These are phyloP conservation scores for Scolopax rusticola DNA, from an alignment of 2,797 vertebrate genomes.

Conservation along the genomic window DNA sequence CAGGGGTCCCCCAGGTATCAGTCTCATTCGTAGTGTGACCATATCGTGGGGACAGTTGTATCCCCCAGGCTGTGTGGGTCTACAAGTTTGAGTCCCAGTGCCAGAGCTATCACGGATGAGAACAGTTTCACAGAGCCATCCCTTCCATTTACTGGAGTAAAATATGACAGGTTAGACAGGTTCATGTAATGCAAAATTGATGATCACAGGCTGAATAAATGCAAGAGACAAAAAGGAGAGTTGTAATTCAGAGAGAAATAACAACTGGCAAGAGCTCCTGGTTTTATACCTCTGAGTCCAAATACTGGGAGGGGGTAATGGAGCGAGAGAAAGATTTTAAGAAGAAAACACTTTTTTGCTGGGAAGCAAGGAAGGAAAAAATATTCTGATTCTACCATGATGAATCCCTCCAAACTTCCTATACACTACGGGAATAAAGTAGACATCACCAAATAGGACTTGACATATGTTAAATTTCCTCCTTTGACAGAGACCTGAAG, in stretches of 20 bases:
- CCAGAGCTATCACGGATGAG: background rate
- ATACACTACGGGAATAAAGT: background rate
- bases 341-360: background rate
- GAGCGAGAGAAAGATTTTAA: background rate
- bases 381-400: background rate
- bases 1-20: background rate
- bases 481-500: constrained; percentile 19
- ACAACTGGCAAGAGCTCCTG: background rate
- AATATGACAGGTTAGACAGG: constrained; percentile 5
- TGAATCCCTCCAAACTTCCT: background rate
- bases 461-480: constrained; percentile 46
- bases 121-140: background rate
- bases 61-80: background rate
- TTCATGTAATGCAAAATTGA: background rate
- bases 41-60: background rate
- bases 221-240: background rate
- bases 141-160: background rate
- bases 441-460: background rate
- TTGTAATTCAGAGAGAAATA: constrained; percentile 4
- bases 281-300: background rate
- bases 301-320: background rate
- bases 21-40: background rate
- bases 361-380: background rate
- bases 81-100: background rate
- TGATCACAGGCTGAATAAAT: background rate